phyloP scores from a whole-genome alignment of 2,888 invertebrate genomes.

The Himalopsyche japonica region DNA sequence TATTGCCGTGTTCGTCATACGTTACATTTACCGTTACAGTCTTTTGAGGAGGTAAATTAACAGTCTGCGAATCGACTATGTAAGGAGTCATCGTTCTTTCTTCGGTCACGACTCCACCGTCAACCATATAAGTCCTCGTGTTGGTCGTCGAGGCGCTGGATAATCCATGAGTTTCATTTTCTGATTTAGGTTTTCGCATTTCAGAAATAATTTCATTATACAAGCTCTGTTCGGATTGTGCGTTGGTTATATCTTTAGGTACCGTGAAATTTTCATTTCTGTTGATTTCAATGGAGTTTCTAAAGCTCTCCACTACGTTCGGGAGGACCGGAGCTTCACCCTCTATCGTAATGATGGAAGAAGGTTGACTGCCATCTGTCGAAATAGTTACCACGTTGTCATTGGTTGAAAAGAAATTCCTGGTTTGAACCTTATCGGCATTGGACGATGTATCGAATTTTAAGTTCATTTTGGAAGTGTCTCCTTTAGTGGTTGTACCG shows the following conservation, averaged over 20 bases:
- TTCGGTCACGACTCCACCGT: slow-evolving; percentile 51
- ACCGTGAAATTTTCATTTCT: slow-evolving; percentile 13
- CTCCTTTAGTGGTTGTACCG: slow-evolving; percentile 47
- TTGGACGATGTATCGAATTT: slow-evolving; percentile 17
- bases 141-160: slow-evolving; percentile 7
- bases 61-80: slow-evolving; percentile 23
- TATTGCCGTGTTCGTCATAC: slow-evolving; percentile 58
- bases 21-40: slow-evolving; percentile 57
- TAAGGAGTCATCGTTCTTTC: slow-evolving; percentile 4
- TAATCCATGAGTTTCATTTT: neutral
- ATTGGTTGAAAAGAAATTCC: slow-evolving; percentile 37
- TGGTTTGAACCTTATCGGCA: slow-evolving; percentile 25
- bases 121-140: slow-evolving; percentile 31
- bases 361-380: slow-evolving; percentile 51
- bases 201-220: slow-evolving; percentile 38
- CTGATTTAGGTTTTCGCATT: slow-evolving; percentile 24
- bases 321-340: slow-evolving; percentile 45
- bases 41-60: slow-evolving; percentile 52
- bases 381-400: slow-evolving; percentile 56
- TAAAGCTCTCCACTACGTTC: slow-evolving; percentile 49
- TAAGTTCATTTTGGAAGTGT: slow-evolving; percentile 42
- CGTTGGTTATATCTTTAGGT: slow-evolving; percentile 2
- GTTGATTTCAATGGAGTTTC: slow-evolving; percentile 59
- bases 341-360: slow-evolving; percentile 44
- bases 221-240: slow-evolving; percentile 27